These are phyloP conservation scores for Cercocebus atys DNA, from an alignment of 2,113 vertebrate genomes.

Conservation along the genomic window DNA sequence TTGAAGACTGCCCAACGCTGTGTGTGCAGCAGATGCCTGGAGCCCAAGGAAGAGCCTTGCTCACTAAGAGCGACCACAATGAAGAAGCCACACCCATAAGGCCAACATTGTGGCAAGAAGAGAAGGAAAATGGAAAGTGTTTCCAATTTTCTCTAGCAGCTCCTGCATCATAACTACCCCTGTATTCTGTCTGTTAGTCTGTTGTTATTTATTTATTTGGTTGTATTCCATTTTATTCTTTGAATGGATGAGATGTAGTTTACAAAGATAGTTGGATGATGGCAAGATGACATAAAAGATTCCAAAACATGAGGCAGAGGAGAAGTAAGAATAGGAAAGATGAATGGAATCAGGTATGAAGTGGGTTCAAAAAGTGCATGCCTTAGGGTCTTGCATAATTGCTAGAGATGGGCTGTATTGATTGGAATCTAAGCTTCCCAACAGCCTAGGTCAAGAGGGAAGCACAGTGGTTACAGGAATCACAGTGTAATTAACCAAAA, in stretches of 20 bases:
- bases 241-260: neutral
- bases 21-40: neutral
- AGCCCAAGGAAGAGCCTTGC: neutral
- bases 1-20: neutral
- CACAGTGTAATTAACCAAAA: neutral
- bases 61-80: neutral
- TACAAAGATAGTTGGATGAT: neutral
- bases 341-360: neutral
- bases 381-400: neutral
- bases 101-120: neutral
- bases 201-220: neutral
- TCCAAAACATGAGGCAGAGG: neutral
- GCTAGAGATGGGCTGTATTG: neutral
- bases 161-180: too few relatives aligned
- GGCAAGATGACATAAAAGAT: neutral
- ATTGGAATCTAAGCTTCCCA: neutral
- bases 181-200: neutral
- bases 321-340: neutral
- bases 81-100: neutral
- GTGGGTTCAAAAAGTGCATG: neutral
- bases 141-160: neutral
- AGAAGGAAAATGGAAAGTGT: neutral
- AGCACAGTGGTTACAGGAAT: neutral
- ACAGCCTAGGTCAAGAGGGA: neutral
- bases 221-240: neutral